These are phyloP conservation scores for Pteronotus mesoamericanus DNA, from an alignment of 2,797 vertebrate species.

Conservation along the genomic window DNA sequence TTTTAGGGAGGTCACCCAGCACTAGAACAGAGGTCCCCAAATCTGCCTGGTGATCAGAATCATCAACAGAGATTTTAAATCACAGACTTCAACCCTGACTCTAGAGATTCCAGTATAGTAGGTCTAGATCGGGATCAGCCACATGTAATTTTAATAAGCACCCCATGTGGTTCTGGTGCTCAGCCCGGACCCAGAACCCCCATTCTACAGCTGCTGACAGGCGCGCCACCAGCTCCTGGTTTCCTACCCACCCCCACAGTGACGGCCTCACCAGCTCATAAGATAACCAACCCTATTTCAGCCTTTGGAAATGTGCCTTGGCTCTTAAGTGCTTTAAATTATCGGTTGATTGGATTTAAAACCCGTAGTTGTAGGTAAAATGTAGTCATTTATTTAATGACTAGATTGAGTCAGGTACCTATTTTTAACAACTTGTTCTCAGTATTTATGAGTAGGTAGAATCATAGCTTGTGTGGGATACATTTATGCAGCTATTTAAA, in stretches of 20 bases:
- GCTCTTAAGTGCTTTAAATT: not conserved
- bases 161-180: not conserved
- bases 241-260: not conserved
- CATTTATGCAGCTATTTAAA: not conserved
- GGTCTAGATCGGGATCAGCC: not conserved
- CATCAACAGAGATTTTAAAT: not conserved
- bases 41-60: not conserved
- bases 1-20: not conserved
- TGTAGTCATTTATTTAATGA: constrained; percentile 33
- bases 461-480: not conserved
- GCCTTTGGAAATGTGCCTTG: not conserved
- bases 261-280: not conserved
- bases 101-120: not conserved
- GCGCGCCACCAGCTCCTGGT: not conserved
- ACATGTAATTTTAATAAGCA: not conserved
- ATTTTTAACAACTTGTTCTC: constrained; percentile 12
- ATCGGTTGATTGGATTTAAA: not conserved
- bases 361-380: not conserved
- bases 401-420: constrained; percentile 2
- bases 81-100: not conserved
- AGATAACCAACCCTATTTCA: not conserved
- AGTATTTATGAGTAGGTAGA: not conserved
- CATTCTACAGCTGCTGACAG: not conserved
- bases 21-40: not conserved
- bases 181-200: not conserved